Percentiles rank a stretch among this genome's conserved stretches.
Conservation (phyloP, 2,888 invertebrate genomes). For the Drosophila buzzatii region DNA sequence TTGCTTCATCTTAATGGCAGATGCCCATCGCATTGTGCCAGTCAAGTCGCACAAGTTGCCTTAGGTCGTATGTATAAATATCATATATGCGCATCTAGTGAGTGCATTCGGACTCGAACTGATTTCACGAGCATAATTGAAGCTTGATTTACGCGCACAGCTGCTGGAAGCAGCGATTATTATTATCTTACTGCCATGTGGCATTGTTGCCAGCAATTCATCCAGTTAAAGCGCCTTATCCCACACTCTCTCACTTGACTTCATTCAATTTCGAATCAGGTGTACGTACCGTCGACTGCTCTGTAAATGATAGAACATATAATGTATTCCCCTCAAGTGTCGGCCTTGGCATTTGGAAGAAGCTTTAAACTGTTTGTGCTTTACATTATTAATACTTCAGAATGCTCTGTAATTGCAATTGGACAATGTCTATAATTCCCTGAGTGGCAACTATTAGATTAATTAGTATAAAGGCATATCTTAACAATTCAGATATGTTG, state of each 20-base stretch:
- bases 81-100: conserved; percentile 35
- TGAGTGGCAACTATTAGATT: not conserved
- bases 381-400: conserved; percentile 45
- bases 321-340: conserved; percentile 21
- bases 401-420: conserved; percentile 7
- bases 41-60: conserved; percentile 1
- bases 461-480: not conserved
- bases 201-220: conserved; percentile 3
- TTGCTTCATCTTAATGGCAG: conserved; percentile 25
- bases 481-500: not conserved
- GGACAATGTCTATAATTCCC: not conserved
- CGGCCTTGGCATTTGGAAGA: conserved; percentile 26
- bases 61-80: not conserved
- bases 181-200: conserved; percentile 23
- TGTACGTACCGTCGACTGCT: conserved; percentile 11
- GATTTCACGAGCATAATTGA: conserved; percentile 36
- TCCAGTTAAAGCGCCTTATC: not conserved
- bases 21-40: conserved; percentile 18
- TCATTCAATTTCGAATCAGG: conserved; percentile 48
- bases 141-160: conserved; percentile 30
- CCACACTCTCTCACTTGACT: conserved; percentile 4
- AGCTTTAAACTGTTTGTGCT: conserved; percentile 29
- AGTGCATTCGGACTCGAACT: conserved; percentile 34
- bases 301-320: conserved; percentile 30
- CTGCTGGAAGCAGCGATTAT: conserved; percentile 55